These are phyloP conservation scores for Tuta absoluta DNA, from an alignment of 2,888 invertebrate genomes.

Conservation along the genomic window DNA sequence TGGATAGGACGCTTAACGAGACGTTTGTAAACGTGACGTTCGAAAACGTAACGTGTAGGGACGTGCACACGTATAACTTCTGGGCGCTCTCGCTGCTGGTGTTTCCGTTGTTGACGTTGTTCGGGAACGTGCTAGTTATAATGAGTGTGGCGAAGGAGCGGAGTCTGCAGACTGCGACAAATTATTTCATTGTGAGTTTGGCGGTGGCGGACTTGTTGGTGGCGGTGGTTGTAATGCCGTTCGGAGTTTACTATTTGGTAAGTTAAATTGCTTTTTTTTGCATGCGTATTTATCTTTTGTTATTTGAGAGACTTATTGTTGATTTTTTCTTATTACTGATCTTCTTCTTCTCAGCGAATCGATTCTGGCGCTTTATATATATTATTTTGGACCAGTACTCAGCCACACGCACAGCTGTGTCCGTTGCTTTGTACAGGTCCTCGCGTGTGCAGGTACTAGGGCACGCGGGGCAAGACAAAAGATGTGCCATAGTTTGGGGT, in stretches of 20 bases:
- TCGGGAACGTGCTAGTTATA: conserved; percentile 98
- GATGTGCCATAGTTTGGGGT: no score
- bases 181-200: conserved; percentile 99
- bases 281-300: not conserved
- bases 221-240: conserved; percentile 99
- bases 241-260: conserved; percentile 78
- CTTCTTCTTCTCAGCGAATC: no score
- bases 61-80: conserved; percentile 83
- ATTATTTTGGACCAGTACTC: no score
- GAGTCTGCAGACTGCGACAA: conserved; percentile 96
- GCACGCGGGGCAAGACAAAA: no score
- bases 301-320: no score
- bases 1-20: conserved; percentile 46
- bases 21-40: conserved; percentile 60
- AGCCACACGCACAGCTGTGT: no score
- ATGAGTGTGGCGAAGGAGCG: conserved; percentile 95
- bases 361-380: no score
- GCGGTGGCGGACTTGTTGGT: conserved; percentile 98
- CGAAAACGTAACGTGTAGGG: conserved; percentile 65
- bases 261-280: not conserved
- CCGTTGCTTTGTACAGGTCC: no score
- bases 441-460: no score
- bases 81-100: conserved; percentile 94
- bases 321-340: no score
- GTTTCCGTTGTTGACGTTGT: conserved; percentile 95